Evolutionary conservation across 2,888 invertebrate species (phyloP).

Genomic region (Trachelus stipa): DNA sequence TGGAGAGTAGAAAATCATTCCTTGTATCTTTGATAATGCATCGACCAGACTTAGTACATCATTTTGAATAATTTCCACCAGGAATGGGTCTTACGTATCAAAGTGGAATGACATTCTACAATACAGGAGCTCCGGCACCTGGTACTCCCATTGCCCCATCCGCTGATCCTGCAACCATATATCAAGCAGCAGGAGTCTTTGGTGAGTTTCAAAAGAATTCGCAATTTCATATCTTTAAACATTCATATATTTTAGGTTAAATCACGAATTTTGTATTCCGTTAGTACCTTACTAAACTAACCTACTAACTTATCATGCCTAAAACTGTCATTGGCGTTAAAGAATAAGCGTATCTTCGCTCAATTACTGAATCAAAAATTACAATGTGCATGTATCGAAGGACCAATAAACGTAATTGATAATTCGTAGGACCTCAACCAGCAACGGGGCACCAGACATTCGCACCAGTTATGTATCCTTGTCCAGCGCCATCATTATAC

Average conservation of each 20-base stretch:
- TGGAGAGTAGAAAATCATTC: not conserved
- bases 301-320: not conserved
- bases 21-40: not conserved
- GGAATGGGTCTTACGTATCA: conserved; percentile 65
- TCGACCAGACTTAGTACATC: not conserved
- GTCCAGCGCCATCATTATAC: conserved; percentile 63
- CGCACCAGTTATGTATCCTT: conserved; percentile 64
- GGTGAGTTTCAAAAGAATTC: conserved; percentile 43
- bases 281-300: not conserved
- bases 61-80: conserved; percentile 23
- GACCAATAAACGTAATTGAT: not conserved
- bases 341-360: not conserved
- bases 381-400: not conserved
- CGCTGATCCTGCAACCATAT: conserved; percentile 61
- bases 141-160: conserved; percentile 59
- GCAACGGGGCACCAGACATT: conserved; percentile 62
- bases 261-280: not conserved
- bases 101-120: conserved; percentile 66
- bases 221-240: not conserved
- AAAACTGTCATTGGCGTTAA: not conserved
- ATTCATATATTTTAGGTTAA: not conserved
- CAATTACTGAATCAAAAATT: not conserved
- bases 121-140: conserved; percentile 59
- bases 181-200: conserved; percentile 62
- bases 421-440: conserved; percentile 58